Evolutionary conservation across 2,113 vertebrate species (phyloP).

Genomic region (Passer montanus): DNA sequence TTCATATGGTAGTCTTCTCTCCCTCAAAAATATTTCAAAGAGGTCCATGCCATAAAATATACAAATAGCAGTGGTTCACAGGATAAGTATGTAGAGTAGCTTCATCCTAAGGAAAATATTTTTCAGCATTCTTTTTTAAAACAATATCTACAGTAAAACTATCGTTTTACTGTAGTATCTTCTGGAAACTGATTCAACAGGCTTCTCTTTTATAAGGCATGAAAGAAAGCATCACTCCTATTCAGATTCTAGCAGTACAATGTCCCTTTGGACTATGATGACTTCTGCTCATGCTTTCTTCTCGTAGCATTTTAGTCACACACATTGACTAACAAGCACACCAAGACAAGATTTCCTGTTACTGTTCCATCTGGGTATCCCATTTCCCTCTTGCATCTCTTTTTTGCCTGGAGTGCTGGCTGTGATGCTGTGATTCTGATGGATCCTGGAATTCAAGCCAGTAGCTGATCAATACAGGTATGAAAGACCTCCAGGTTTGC

Average conservation of each 20-base stretch:
- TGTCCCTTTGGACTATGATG: not conserved
- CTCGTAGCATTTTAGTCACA: not conserved
- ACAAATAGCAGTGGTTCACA: not conserved
- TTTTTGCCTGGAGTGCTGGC: not conserved
- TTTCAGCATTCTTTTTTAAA: not conserved
- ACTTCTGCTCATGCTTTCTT: constrained; percentile 6
- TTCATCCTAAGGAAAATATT: not conserved
- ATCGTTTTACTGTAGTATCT: not conserved
- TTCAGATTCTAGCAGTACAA: not conserved
- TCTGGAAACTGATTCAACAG: not conserved
- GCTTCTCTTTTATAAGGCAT: not conserved
- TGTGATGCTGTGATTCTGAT: not conserved
- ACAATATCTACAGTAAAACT: not conserved
- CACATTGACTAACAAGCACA: not conserved
- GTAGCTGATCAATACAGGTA: not conserved
- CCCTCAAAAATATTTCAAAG: not conserved
- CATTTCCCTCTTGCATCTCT: not conserved
- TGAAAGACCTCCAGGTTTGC: not conserved
- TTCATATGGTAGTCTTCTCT: not conserved
- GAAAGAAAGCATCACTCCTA: constrained; percentile 11
- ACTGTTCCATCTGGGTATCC: not conserved
- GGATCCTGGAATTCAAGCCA: not conserved
- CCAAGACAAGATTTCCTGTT: not conserved
- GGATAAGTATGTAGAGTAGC: not conserved
- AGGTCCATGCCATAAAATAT: not conserved